phyloP scores from a whole-genome alignment of 2,888 invertebrate species.

The Epinotia bilunana region DNA sequence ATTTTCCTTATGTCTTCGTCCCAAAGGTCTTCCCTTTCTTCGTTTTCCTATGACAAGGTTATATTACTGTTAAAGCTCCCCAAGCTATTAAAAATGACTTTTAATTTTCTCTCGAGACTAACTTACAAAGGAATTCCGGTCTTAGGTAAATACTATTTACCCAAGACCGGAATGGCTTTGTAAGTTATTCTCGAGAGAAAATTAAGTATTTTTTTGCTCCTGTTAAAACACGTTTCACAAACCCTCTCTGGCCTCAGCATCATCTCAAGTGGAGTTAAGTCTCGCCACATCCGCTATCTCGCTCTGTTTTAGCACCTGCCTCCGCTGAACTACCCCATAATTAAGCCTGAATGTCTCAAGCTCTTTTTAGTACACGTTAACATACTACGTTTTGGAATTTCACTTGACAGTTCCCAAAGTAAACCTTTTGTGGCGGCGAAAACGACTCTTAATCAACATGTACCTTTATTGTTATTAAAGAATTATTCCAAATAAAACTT shows the following conservation, averaged over 20 bases:
- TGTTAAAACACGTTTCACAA: background rate
- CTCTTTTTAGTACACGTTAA: background rate
- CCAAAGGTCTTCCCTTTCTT: no score
- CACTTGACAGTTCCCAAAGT: background rate
- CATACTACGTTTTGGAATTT: background rate
- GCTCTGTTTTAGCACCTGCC: constrained; percentile 63
- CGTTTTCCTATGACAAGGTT: no score
- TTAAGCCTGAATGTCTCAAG: constrained; percentile 34
- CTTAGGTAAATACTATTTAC: no score
- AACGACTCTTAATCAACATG: constrained; percentile 9
- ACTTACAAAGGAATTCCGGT: no score
- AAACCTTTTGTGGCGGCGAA: constrained; percentile 7
- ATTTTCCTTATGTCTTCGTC: no score
- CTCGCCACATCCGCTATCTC: constrained; percentile 45
- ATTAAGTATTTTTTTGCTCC: background rate
- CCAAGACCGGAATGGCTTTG: no score
- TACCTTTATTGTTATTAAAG: background rate
- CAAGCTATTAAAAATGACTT: no score
- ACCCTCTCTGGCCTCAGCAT: background rate
- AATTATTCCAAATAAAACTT: background rate
- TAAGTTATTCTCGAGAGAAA: no score
- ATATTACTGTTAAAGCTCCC: no score
- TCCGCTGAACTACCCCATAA: constrained; percentile 54
- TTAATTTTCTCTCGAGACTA: no score
- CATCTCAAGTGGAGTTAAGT: background rate